Conservation (phyloP, 2,797 vertebrate genomes). For the Pogoniulus pusillus region DNA sequence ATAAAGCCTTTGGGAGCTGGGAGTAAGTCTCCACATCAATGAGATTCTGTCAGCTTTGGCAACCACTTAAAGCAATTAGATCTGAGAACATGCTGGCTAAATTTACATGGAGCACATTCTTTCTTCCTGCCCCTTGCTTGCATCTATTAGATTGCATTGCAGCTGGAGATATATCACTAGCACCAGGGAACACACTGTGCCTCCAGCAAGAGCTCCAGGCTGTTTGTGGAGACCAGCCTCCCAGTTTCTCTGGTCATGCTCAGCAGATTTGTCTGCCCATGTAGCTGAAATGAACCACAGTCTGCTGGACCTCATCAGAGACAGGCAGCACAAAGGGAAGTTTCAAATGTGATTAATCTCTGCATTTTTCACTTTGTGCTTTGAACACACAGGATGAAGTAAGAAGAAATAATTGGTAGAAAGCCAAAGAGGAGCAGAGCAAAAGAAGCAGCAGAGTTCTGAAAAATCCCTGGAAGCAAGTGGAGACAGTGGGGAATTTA, state of each 20-base stretch:
- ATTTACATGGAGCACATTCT: not conserved
- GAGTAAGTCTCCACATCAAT: not conserved
- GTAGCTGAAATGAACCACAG: not conserved
- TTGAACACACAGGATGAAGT: constrained; percentile 6
- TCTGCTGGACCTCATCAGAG: not conserved
- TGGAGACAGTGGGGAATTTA: not conserved
- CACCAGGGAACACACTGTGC: not conserved
- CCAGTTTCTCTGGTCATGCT: not conserved
- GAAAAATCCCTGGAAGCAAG: not conserved
- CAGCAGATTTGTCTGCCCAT: not conserved
- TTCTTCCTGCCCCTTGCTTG: not conserved
- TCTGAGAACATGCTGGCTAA: not conserved
- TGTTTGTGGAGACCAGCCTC: not conserved
- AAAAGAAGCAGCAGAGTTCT: not conserved
- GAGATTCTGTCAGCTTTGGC: not conserved
- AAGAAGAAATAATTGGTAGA: not conserved
- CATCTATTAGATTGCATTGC: not conserved
- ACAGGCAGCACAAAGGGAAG: not conserved
- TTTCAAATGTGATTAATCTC: constrained; percentile 14
- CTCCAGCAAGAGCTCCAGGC: not conserved
- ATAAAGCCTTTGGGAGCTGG: no score
- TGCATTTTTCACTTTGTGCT: not conserved
- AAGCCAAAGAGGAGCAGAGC: not conserved
- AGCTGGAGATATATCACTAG: not conserved
- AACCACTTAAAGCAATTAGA: not conserved